Evolutionary conservation across 2,888 invertebrate species (phyloP), one percentile per base, ranked within the genome.

Genomic region (Cetonia aurata): DNA sequence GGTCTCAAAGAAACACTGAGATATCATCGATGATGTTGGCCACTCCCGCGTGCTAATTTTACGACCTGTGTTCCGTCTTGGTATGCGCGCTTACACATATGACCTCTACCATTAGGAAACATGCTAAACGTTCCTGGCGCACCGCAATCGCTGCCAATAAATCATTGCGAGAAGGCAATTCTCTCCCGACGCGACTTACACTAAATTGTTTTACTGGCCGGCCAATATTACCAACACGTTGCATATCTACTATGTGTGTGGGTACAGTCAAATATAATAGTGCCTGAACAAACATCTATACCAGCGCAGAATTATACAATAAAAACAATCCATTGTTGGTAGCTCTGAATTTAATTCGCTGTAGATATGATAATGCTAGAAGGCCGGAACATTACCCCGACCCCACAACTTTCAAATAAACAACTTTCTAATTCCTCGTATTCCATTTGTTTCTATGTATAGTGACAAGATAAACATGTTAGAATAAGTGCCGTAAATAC

Each of bases 11-110:
- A 53, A 59, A 31, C 25, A 46, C 6, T 8, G 46, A 48, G 33
- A 48, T 48, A 62, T 50, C 10, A 48, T 13, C 37, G 31, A 6
- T 15, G 13, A 9, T 62, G 56, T 56, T 67, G 55, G 44, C 67
- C 55, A 67, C 55, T 67, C 67, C 56, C 55, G 44, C 67, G 13
- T 44, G 55, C 67, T 67, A 67, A 67, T 67, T 56, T 44, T 67
- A 67, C 31, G 44, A 25, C 37, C 55, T 55, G 67, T 17, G 33
- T 42, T 67, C 41, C 44, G 44, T 25, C 46, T 42, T 55, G 56
- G 31, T 67, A 67, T 55, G 44, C 44, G 13, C 56, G 67, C 42
- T 19, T 50, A 50, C 50, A 48, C 48, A 50, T 55, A 25, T 67
- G 67, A 67, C 56, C 67, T 56, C 55, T 56, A 56, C 67, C 17